These are phyloP conservation scores for Thamnaconus septentrionalis DNA, from an alignment of 2,113 vertebrate species.

Conservation along the genomic window DNA sequence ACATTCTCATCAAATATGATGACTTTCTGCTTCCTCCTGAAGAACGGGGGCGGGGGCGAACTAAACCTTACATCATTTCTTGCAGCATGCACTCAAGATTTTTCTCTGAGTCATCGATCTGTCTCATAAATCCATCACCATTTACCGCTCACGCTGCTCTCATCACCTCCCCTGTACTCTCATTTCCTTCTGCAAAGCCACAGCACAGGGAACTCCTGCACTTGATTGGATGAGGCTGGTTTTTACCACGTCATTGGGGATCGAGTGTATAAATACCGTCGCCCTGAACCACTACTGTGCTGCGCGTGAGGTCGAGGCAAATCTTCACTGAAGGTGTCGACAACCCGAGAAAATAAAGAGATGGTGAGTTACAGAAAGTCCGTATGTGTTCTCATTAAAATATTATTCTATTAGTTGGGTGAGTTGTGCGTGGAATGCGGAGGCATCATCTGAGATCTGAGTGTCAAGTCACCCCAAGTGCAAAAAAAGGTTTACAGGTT, in stretches of 20 bases:
- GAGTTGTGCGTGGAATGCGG: too few species aligned
- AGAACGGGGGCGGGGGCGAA: too few species aligned
- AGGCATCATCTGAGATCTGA: too few species aligned
- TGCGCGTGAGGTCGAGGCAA: too few species aligned
- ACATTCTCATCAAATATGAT: too few species aligned
- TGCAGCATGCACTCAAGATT: not conserved
- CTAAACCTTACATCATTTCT: slow-evolving; percentile 5
- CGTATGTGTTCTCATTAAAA: not conserved
- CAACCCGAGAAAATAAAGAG: too few species aligned
- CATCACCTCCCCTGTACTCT: slow-evolving; percentile 42
- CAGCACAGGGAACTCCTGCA: slow-evolving; percentile 44
- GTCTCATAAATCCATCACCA: slow-evolving; percentile 14
- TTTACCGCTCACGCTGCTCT: slow-evolving; percentile 45
- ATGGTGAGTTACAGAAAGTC: too few species aligned
- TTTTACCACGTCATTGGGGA: slow-evolving; percentile 11
- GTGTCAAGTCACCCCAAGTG: too few species aligned
- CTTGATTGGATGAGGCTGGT: slow-evolving; percentile 41
- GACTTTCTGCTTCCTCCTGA: too few species aligned
- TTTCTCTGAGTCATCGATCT: slow-evolving; percentile 44
- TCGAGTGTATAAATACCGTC: slow-evolving; percentile 4
- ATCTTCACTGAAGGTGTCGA: too few species aligned
- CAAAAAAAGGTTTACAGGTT: too few species aligned
- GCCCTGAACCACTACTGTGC: too few species aligned
- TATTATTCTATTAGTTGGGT: not conserved
- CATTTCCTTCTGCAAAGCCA: slow-evolving; percentile 41